Conservation (phyloP, 2,113 vertebrate species). For the Saccopteryx leptura region DNA sequence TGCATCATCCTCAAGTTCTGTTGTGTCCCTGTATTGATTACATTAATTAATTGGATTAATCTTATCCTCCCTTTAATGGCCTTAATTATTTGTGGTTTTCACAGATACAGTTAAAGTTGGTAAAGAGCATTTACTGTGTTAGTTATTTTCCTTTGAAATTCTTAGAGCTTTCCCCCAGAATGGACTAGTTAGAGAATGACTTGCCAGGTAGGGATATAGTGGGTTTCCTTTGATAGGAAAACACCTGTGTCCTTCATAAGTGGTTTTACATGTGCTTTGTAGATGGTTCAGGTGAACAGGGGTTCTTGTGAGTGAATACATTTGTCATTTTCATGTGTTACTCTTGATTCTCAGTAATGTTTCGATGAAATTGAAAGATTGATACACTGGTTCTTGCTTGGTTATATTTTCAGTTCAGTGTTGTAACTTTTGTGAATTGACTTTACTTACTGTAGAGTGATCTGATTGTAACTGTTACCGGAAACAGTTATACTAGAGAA, state of each 20-base stretch:
- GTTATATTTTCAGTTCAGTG: conserved; percentile 66
- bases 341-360: conserved; percentile 68
- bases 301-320: conserved; percentile 21
- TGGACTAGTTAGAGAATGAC: neutral
- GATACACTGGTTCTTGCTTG: conserved; percentile 76
- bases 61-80: neutral
- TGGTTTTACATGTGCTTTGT: neutral
- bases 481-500: neutral
- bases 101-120: neutral
- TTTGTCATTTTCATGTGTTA: conserved; percentile 63
- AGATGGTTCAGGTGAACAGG: neutral
- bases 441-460: conserved; percentile 43
- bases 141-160: conserved; percentile 34
- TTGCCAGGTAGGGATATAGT: neutral
- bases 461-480: conserved; percentile 54
- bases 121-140: neutral
- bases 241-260: neutral
- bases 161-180: neutral
- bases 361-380: conserved; percentile 82
- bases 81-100: conserved; percentile 10
- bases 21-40: neutral
- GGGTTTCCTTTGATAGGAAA: neutral
- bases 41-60: conserved; percentile 15
- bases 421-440: conserved; percentile 68
- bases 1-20: neutral